Evolutionary conservation across 37 sponge, comb jelly and placozoan genomes (phyloP).

Genomic region (Haliclona indistincta): DNA sequence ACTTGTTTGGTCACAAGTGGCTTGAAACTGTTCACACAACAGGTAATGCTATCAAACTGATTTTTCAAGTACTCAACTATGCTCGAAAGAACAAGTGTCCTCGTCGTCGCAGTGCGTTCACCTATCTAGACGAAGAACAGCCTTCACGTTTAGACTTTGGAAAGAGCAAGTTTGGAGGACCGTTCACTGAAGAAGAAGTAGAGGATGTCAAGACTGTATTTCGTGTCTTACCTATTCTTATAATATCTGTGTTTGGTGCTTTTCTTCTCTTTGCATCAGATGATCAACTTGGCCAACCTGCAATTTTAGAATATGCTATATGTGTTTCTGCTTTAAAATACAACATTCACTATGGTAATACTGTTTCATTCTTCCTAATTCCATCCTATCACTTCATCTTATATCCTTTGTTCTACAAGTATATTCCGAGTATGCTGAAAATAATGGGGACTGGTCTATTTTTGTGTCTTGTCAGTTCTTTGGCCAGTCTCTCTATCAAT

Average conservation of each 20-base stretch:
- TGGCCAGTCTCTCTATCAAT: neutral
- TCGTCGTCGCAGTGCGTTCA: neutral
- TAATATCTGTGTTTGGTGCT: too few relatives aligned
- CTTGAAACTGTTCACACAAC: too few relatives aligned
- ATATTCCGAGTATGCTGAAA: neutral
- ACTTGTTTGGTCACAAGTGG: too few relatives aligned
- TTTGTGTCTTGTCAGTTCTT: neutral
- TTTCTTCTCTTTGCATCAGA: too few relatives aligned
- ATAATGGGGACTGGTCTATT: neutral
- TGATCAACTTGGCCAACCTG: too few relatives aligned
- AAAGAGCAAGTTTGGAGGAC: neutral
- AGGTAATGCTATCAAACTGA: neutral
- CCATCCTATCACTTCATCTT: neutral
- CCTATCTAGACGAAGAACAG: neutral
- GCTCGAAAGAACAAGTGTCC: neutral
- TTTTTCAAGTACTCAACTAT: neutral
- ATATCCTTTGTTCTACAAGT: neutral
- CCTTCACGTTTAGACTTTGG: too few relatives aligned
- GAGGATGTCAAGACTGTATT: conserved; percentile 8
- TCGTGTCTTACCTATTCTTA: too few relatives aligned
- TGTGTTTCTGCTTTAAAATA: too few relatives aligned
- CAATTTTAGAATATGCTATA: too few relatives aligned
- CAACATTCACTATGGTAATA: too few relatives aligned
- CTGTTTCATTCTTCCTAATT: neutral
- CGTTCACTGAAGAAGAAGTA: neutral